Conservation (phyloP, 2,113 vertebrate species). For the Ancistrus triradiatus region DNA sequence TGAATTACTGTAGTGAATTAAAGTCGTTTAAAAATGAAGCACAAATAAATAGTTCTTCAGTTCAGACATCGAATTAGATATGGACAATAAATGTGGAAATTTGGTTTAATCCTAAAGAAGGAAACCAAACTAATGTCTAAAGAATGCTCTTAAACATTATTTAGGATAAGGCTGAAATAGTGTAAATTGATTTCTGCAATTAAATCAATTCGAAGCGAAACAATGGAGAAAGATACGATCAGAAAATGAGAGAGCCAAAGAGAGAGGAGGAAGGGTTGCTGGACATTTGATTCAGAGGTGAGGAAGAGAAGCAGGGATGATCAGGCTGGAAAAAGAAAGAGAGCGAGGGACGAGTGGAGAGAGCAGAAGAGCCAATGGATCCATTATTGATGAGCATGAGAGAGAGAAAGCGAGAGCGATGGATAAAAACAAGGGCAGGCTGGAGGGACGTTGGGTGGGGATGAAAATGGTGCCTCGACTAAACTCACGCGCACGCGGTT, state of each 20-base stretch:
- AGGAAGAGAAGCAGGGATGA: conserved; percentile 55
- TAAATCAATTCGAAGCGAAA: too few relatives aligned
- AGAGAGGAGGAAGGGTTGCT: conserved; percentile 27
- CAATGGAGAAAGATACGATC: background rate
- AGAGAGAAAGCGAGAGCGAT: conserved; percentile 31
- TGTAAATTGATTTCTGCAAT: too few relatives aligned
- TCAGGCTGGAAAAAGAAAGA: conserved; percentile 51
- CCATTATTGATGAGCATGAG: conserved; percentile 52
- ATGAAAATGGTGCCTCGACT: background rate
- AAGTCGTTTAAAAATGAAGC: too few relatives aligned
- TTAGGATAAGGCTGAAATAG: too few relatives aligned
- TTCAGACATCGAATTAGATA: too few relatives aligned
- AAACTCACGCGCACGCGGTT: background rate
- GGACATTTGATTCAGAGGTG: conserved; percentile 53
- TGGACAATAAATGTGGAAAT: too few relatives aligned
- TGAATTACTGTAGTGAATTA: too few relatives aligned
- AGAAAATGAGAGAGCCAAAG: background rate
- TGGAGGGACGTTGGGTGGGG: conserved; percentile 4
- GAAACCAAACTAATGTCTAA: too few relatives aligned
- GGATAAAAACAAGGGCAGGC: background rate
- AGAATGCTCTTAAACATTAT: too few relatives aligned
- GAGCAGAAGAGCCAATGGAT: conserved; percentile 38
- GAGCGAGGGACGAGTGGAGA: conserved; percentile 43
- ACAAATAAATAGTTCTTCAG: too few relatives aligned
- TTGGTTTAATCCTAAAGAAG: too few relatives aligned